Evolutionary conservation across 37 sponge, comb jelly and placozoan genomes (phyloP), one percentile per base, ranked within the genome.

Genomic region (Hormiphora californensis): DNA sequence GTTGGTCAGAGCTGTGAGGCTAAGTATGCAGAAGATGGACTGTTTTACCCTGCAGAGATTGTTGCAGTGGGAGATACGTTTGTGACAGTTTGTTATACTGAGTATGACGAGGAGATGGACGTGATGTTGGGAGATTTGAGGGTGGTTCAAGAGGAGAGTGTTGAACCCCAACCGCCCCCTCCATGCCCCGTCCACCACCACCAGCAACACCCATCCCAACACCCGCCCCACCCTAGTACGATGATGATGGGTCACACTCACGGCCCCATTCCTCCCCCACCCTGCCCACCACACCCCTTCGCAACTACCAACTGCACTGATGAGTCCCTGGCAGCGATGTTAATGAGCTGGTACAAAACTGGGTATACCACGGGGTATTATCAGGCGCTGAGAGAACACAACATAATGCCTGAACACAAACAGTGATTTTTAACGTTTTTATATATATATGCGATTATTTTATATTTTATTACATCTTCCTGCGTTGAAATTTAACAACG

Each of bases 331-430:
- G 81, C 81, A 73, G 32, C 81, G 9, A 73, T 73, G 81, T 46
- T 73, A 23, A 73, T 73, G 81, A 43, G 46, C 19, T 73, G 81
- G 81, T 73, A 73, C 43, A 73, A 73, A 40, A 73, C 81, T 39
- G 81, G 81, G 43, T 73, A 43, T 73, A 32, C 81, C 5, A 73
- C 81, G 1, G 81, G 81, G 19, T 73, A 73, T 73, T 73, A 73
- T 19, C 81, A 73, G 25, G 81, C 81, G 17, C 46, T 73, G 1
- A 73, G 81, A 41, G 81, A 73, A 40, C 81, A 73, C 35, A 73
- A 73, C 43, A 73, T 73, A n/a, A 19, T 41, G 25, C 81, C 43
- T 19, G 43, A 41, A 32, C 46, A 73, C 1, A 73, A 46, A 17
- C 51, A 46, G 11, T 12, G 51, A 12, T 12, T 46, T 12, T 57